phyloP scores from a whole-genome alignment of 2,888 invertebrate genomes.

The Vanessa cardui region DNA sequence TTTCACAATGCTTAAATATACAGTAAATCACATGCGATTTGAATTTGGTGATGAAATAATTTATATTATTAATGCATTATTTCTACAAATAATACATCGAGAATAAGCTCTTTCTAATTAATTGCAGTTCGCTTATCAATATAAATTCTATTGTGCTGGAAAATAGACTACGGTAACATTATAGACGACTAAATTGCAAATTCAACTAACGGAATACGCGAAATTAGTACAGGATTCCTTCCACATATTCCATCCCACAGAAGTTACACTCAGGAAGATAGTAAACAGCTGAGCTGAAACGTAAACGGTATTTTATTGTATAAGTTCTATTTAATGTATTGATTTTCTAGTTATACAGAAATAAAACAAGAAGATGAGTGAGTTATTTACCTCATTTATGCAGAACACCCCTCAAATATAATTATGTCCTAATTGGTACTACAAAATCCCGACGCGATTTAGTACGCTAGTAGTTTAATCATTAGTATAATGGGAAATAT shows the following conservation, averaged over 20 bases:
- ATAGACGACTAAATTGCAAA: background rate
- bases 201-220: background rate
- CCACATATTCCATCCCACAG: conserved; percentile 50
- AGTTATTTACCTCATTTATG: background rate
- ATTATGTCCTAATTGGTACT: background rate
- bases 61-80: background rate
- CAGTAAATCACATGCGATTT: too few species aligned
- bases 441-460: too few species aligned
- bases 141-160: background rate
- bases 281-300: conserved; percentile 63
- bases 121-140: background rate
- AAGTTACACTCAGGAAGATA: conserved; percentile 51
- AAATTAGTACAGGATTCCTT: conserved; percentile 50
- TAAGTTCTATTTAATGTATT: conserved; percentile 46
- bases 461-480: too few species aligned
- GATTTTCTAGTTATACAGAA: conserved; percentile 35
- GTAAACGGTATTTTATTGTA: conserved; percentile 64
- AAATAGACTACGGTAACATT: conserved; percentile 1
- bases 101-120: background rate
- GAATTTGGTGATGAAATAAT: background rate
- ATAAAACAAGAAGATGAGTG: conserved; percentile 40
- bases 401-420: background rate
- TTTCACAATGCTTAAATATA: too few species aligned
- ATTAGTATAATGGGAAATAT: too few species aligned
- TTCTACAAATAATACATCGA: background rate